Evolutionary conservation across 2,797 vertebrate genomes (phyloP), one percentile per base, ranked within the genome.

Genomic region (Amphiprion clarkii): DNA sequence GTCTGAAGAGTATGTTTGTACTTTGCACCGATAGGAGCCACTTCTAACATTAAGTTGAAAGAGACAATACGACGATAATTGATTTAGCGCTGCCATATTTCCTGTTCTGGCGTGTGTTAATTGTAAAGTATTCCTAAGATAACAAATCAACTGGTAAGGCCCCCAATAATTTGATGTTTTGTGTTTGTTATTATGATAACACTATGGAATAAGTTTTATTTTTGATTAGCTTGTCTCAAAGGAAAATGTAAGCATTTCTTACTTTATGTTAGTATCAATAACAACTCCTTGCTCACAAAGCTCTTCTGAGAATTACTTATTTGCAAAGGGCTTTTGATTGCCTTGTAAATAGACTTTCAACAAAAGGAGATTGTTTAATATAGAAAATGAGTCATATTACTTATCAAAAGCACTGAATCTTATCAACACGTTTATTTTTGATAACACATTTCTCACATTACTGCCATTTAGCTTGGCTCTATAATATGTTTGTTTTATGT

Each of bases 81-180:
- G 85, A 93, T 90, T 87, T 89, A 87, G 82, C 48, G 73, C 80
- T 74, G 74, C 74, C 71, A 76, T 71, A n/a, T 85, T 87, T 84
- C 56, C 74, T 87, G 7, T 75, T 75, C 77, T 76, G 62, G 70
- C 58, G 62, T 61, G 65, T 82, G 78, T 82, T 86, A 78, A 92
- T 90, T 76, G 61, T 68, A 52, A 84, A 87, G 53, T 67, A 56
- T 42, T 66, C 27, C 25, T 17, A 25, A 66, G 39, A 63, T 52
- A 83, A 84, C 57, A 76, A 78, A 71, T 73, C 68, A 80, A 55
- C 64, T 29, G 46, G 6, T 71, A 67, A 71, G n/a, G 49, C 16
- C n/a, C 21, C 49, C 23, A 65, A 53, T 3, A 60, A 71, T 42
- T 40, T 29, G 31, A 31, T 52, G 39, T 63, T 72, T 56, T 57